phyloP scores from a whole-genome alignment of 2,888 invertebrate genomes.

The Latrodectus hesperus region DNA sequence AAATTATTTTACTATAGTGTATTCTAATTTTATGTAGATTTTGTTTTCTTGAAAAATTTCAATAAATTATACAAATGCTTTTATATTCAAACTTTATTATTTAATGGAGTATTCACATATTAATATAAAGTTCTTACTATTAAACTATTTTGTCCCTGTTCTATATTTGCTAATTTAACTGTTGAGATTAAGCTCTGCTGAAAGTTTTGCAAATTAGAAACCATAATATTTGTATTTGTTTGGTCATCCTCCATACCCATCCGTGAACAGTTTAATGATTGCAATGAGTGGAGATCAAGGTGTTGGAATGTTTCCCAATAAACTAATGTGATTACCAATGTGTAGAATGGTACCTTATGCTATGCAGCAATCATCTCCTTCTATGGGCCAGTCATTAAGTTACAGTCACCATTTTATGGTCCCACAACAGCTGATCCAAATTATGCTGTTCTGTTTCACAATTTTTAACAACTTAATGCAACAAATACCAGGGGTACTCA shows the following conservation, averaged over 20 bases:
- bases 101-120: too few relatives aligned
- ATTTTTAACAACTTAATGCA: constrained; percentile 95
- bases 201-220: too few relatives aligned
- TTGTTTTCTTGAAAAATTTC: too few relatives aligned
- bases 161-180: too few relatives aligned
- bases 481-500: constrained; percentile 82
- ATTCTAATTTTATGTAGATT: too few relatives aligned
- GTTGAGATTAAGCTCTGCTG: too few relatives aligned
- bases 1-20: too few relatives aligned
- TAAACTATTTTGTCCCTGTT: too few relatives aligned
- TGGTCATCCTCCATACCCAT: constrained; percentile 62
- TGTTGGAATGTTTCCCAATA: constrained; percentile 59
- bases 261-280: constrained; percentile 68
- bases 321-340: constrained; percentile 75
- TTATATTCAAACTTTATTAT: too few relatives aligned
- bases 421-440: constrained; percentile 90
- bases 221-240: too few relatives aligned
- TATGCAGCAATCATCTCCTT: constrained; percentile 70
- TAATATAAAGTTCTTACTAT: too few relatives aligned
- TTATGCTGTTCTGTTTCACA: constrained; percentile 95
- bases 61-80: too few relatives aligned
- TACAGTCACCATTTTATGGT: constrained; percentile 85
- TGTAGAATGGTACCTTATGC: constrained; percentile 69
- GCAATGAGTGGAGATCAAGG: constrained; percentile 70
- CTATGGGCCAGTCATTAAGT: constrained; percentile 78